These are phyloP conservation scores for Seriola aureovittata DNA, from an alignment of 2,113 vertebrate genomes.

Conservation along the genomic window DNA sequence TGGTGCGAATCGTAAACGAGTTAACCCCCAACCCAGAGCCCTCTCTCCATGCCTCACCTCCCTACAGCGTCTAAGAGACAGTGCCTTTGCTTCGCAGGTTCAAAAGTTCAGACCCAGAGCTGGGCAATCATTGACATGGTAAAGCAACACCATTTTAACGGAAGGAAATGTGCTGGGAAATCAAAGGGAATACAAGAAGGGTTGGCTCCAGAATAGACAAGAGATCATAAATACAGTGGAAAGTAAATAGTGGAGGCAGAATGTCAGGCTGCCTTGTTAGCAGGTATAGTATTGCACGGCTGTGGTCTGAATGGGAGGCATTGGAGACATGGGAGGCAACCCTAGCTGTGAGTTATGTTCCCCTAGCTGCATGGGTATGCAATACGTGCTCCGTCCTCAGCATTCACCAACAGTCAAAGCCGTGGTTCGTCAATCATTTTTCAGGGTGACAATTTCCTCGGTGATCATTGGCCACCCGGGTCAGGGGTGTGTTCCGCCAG, in stretches of 20 bases:
- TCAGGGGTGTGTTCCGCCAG: slow-evolving; percentile 49
- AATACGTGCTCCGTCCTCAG: slow-evolving; percentile 54
- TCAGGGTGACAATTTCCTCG: slow-evolving; percentile 62
- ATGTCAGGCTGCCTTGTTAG: slow-evolving; percentile 77
- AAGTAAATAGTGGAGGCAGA: slow-evolving; percentile 75
- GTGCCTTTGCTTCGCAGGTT: slow-evolving; percentile 55
- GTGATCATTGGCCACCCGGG: slow-evolving; percentile 57
- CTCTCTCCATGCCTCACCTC: slow-evolving; percentile 24
- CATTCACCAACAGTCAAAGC: slow-evolving; percentile 63
- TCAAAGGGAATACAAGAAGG: slow-evolving; percentile 59
- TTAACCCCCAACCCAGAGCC: slow-evolving; percentile 64
- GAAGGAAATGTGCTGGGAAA: slow-evolving; percentile 51
- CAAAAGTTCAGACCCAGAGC: slow-evolving; percentile 74
- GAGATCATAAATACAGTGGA: slow-evolving; percentile 72
- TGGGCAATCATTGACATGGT: slow-evolving; percentile 75
- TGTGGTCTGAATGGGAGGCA: slow-evolving; percentile 72
- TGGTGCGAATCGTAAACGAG: slow-evolving; percentile 67
- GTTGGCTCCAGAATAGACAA: slow-evolving; percentile 63
- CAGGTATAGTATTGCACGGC: slow-evolving; percentile 77
- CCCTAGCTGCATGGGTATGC: slow-evolving; percentile 55
- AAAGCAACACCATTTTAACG: slow-evolving; percentile 51
- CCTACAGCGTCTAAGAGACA: slow-evolving; percentile 19
- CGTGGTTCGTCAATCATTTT: slow-evolving; percentile 69
- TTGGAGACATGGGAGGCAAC: slow-evolving; percentile 74
- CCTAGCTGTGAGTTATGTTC: slow-evolving; percentile 72